Conservation (phyloP, 2,888 invertebrate genomes). For the Euzetes globulus region DNA sequence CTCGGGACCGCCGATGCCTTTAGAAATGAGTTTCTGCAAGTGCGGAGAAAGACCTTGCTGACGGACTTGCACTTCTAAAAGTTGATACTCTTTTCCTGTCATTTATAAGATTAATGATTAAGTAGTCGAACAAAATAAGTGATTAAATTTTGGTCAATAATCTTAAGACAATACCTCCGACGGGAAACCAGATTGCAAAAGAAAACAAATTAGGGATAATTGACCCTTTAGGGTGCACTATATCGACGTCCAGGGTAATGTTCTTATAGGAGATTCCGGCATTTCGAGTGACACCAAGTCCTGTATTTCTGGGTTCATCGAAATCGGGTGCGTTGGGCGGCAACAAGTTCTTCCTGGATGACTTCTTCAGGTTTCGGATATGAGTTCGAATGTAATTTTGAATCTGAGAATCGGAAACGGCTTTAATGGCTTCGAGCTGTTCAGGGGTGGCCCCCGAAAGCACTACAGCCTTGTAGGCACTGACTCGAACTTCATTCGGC, state of each 20-base stretch:
- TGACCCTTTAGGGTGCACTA: slow-evolving; percentile 22
- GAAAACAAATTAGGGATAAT: slow-evolving; percentile 1
- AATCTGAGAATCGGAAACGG: slow-evolving; percentile 4
- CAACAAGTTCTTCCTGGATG: background rate
- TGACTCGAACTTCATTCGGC: slow-evolving; percentile 20
- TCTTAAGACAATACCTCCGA: slow-evolving; percentile 3
- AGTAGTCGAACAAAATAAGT: background rate
- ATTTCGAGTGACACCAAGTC: slow-evolving; percentile 25
- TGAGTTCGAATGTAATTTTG: slow-evolving; percentile 30
- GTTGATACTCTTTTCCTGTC: slow-evolving; percentile 9
- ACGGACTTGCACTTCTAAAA: slow-evolving; percentile 13
- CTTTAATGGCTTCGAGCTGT: background rate
- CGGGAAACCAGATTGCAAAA: background rate
- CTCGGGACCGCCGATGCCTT: background rate
- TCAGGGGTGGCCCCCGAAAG: background rate
- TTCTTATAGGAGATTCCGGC: background rate
- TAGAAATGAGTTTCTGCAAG: slow-evolving; percentile 1
- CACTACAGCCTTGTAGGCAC: slow-evolving; percentile 16
- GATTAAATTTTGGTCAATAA: too few relatives aligned
- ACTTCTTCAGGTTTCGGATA: slow-evolving; percentile 22
- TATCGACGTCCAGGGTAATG: slow-evolving; percentile 6
- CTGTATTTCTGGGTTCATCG: slow-evolving; percentile 7
- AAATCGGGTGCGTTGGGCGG: background rate
- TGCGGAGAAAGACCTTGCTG: slow-evolving; percentile 27
- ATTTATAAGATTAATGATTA: background rate